A percentile compares a stretch with the other conserved stretches of the same genome.
phyloP scores from a whole-genome alignment of 2,888 invertebrate genomes.

The Pimpla rufipes region DNA sequence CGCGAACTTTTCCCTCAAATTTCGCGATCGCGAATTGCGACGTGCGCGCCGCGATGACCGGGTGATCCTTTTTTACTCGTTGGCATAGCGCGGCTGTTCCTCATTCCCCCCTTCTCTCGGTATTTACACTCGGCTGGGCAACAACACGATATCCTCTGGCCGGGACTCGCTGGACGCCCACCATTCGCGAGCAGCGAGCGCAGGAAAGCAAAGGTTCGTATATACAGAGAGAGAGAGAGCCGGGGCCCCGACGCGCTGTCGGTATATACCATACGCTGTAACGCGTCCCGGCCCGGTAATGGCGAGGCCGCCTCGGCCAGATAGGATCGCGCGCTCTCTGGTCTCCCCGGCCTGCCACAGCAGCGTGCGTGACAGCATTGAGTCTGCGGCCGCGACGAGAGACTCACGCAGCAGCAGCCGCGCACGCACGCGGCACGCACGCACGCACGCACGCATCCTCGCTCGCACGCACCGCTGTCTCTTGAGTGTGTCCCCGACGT shows the following conservation, averaged over 20 bases:
- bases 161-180: constrained; percentile 33
- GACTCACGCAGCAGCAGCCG: constrained; percentile 72
- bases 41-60: not conserved
- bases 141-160: constrained; percentile 36
- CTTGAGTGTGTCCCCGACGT: constrained; percentile 10
- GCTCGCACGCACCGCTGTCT: constrained; percentile 54
- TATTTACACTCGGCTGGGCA: constrained; percentile 60
- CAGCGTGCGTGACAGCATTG: constrained; percentile 78
- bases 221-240: no score
- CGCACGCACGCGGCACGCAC: constrained; percentile 68
- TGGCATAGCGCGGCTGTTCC: not conserved
- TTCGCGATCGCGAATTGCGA: not conserved
- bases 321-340: constrained; percentile 75
- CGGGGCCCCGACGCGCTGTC: not conserved
- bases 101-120: constrained; percentile 8
- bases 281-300: constrained; percentile 71
- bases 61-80: not conserved
- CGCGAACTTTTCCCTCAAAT: not conserved
- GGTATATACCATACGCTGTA: constrained; percentile 19
- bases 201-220: constrained; percentile 9
- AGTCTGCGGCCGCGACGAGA: constrained; percentile 44
- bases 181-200: not conserved
- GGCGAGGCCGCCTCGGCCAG: constrained; percentile 77
- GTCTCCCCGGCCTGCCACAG: constrained; percentile 25
- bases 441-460: constrained; percentile 45